phyloP scores from a whole-genome alignment of 2,888 invertebrate species.

The Drosophila merina region DNA sequence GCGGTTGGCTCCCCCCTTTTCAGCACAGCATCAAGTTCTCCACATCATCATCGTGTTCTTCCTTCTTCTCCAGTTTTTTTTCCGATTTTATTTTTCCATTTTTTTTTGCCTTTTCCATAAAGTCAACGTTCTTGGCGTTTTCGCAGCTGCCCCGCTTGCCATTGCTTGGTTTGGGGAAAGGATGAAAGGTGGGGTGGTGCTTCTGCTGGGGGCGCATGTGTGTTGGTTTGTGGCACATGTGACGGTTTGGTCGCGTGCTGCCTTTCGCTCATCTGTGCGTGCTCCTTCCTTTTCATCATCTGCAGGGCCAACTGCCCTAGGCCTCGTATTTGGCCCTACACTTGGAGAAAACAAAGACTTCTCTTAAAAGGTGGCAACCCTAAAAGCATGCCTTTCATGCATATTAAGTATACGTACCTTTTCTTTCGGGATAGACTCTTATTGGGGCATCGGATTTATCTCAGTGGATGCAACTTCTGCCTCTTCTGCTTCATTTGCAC shows the following conservation, averaged over 20 bases:
- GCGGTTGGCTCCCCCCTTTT: conserved; percentile 54
- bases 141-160: conserved; percentile 68
- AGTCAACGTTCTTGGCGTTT: conserved; percentile 76
- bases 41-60: conserved; percentile 39
- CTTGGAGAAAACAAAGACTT: neutral
- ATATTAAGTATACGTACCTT: neutral
- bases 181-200: conserved; percentile 2
- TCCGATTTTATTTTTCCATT: conserved; percentile 27
- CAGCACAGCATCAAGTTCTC: conserved; percentile 48
- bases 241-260: conserved; percentile 78
- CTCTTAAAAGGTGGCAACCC: neutral
- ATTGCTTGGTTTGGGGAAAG: conserved; percentile 18
- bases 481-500: conserved; percentile 56
- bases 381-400: neutral
- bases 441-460: neutral
- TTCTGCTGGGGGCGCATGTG: conserved; percentile 7
- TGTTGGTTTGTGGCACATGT: conserved; percentile 73
- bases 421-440: neutral
- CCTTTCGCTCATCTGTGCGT: conserved; percentile 45
- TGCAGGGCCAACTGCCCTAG: conserved; percentile 5
- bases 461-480: conserved; percentile 45
- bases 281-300: conserved; percentile 9
- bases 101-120: conserved; percentile 69
- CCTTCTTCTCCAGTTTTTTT: conserved; percentile 45
- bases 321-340: conserved; percentile 19